These are phyloP conservation scores for Wiebesia pumilae DNA, from an alignment of 1,140 invertebrate species.

Conservation along the genomic window DNA sequence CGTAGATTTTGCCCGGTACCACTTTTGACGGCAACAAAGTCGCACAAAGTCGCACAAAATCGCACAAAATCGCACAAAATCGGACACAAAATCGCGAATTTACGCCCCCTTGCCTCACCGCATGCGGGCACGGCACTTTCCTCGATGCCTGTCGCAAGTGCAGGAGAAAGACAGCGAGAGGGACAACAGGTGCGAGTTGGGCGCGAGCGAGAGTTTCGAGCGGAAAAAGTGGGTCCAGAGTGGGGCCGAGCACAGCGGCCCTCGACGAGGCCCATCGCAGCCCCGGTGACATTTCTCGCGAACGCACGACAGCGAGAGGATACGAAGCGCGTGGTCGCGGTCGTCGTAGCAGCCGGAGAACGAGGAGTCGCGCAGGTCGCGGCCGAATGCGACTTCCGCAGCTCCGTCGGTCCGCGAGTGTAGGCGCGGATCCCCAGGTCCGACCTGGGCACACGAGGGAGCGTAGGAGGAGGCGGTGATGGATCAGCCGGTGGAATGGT, in stretches of 20 bases:
- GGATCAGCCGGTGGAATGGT: constrained; percentile 43
- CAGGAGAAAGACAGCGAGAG: background rate
- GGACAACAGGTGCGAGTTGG: background rate
- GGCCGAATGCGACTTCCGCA: constrained; percentile 52
- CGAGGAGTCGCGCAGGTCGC: constrained; percentile 62
- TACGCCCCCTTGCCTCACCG: too few species aligned
- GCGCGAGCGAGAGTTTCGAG: constrained; percentile 3
- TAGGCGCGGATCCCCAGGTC: background rate
- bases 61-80: too few species aligned
- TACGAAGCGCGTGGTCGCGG: constrained; percentile 57
- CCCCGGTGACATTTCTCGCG: constrained; percentile 22
- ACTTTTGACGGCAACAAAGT: background rate
- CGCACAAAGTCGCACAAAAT: too few species aligned
- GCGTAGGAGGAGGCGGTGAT: background rate
- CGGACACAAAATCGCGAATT: too few species aligned
- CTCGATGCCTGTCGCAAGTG: too few species aligned
- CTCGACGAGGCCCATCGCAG: background rate
- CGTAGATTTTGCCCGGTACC: background rate
- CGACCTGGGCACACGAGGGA: background rate
- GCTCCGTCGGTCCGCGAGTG: background rate
- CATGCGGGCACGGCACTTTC: too few species aligned
- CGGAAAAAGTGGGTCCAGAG: constrained; percentile 17
- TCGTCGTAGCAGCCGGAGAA: constrained; percentile 60
- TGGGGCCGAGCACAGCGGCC: background rate
- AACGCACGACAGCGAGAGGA: constrained; percentile 55